Conservation (phyloP, 2,888 invertebrate species). For the Torymus auratus region DNA sequence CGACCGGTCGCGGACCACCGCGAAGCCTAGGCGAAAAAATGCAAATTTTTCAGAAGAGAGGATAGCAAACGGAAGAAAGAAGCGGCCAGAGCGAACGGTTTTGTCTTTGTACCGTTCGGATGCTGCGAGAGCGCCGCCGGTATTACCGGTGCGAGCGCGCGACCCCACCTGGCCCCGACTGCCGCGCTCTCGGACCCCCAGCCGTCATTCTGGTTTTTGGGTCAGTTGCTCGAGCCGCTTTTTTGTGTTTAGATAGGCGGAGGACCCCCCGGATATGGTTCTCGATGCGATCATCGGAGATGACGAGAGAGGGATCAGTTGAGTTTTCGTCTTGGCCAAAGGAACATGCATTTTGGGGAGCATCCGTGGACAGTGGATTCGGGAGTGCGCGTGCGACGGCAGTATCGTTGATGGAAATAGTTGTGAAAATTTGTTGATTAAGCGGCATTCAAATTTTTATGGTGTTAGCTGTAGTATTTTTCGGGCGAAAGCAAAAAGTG, state of each 20-base stretch:
- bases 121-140: slow-evolving; percentile 61
- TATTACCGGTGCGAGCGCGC: slow-evolving; percentile 70
- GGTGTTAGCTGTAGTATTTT: too few species aligned
- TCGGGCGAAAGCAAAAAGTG: too few species aligned
- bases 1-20: slow-evolving; percentile 62
- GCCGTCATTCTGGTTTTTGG: slow-evolving; percentile 71
- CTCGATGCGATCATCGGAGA: too few species aligned
- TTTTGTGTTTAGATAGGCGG: slow-evolving; percentile 21
- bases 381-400: too few species aligned
- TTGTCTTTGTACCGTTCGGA: slow-evolving; percentile 2
- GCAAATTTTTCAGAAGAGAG: slow-evolving; percentile 55
- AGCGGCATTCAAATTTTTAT: too few species aligned
- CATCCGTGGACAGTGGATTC: too few species aligned
- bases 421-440: too few species aligned
- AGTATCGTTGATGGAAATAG: too few species aligned
- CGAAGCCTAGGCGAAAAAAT: slow-evolving; percentile 59
- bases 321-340: too few species aligned
- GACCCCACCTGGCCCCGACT: slow-evolving; percentile 75
- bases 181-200: slow-evolving; percentile 70
- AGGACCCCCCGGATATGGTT: slow-evolving; percentile 28
- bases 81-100: slow-evolving; percentile 1
- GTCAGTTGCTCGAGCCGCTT: slow-evolving; percentile 1
- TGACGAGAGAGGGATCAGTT: too few species aligned
- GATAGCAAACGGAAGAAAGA: not conserved
- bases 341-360: too few species aligned